A percentile compares a stretch with the other conserved stretches of the same genome.
Conservation (phyloP, 2,113 vertebrate species). For the Zonotrichia leucophrys region DNA sequence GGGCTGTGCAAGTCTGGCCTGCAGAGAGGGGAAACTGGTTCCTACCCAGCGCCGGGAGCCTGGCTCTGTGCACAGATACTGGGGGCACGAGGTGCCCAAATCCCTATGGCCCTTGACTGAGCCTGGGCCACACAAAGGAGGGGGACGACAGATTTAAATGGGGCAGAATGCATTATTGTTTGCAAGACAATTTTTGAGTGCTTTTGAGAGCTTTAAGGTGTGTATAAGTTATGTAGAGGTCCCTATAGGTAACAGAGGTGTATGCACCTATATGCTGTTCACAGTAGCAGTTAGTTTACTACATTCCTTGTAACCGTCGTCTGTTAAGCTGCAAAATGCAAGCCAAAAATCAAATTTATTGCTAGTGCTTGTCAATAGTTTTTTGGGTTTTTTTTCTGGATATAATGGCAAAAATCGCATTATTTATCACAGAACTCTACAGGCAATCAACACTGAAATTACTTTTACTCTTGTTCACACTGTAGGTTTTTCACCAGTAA, state of each 20-base stretch:
- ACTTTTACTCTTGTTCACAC: neutral
- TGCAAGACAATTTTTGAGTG: neutral
- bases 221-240: neutral
- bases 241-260: neutral
- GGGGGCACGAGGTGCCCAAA: rapidly evolving
- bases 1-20: neutral
- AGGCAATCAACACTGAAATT: neutral
- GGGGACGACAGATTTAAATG: neutral
- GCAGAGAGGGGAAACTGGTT: rapidly evolving
- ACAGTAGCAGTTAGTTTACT: neutral
- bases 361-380: neutral
- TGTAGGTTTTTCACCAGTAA: neutral
- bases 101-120: rapidly evolving
- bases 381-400: neutral
- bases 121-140: neutral
- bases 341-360: neutral
- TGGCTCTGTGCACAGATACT: rapidly evolving
- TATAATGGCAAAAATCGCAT: neutral
- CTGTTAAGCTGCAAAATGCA: neutral
- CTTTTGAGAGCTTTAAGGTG: neutral
- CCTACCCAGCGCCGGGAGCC: neutral
- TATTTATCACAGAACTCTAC: neutral
- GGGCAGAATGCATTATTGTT: neutral
- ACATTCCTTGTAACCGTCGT: neutral
- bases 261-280: neutral